Percentiles rank a stretch among this genome's conserved stretches.
phyloP scores from a whole-genome alignment of 1,140 invertebrate species.

The Mesaphorura yosii region DNA sequence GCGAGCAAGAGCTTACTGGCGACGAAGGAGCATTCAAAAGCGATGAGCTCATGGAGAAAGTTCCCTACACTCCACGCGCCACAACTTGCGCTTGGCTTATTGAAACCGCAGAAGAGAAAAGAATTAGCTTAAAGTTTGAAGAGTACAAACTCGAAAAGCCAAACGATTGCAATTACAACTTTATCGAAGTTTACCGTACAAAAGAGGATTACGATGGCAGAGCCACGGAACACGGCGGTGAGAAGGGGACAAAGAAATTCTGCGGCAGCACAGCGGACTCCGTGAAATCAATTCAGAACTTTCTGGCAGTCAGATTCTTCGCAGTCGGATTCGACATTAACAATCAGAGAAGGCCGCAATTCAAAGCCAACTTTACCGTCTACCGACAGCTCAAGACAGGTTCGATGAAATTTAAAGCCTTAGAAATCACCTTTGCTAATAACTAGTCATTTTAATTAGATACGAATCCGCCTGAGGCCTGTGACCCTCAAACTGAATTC shows the following conservation, averaged over 20 bases:
- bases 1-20: no score
- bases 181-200: conserved; percentile 60
- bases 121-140: conserved; percentile 61
- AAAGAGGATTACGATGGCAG: conserved; percentile 45
- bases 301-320: conserved; percentile 58
- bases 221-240: conserved; percentile 38
- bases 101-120: conserved; percentile 50
- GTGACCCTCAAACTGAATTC: no score
- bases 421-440: no score
- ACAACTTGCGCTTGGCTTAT: conserved; percentile 61
- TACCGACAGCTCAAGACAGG: background rate
- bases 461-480: no score
- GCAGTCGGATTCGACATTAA: conserved; percentile 6
- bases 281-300: conserved; percentile 43
- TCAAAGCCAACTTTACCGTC: conserved; percentile 19
- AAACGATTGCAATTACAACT: conserved; percentile 72
- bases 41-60: no score
- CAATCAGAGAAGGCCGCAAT: conserved; percentile 7
- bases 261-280: conserved; percentile 67
- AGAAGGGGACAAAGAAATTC: conserved; percentile 50
- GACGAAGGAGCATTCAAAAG: no score
- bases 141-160: conserved; percentile 55
- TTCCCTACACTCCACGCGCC: no score
- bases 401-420: no score
- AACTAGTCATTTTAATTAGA: no score